Base-by-base conservation (phyloP, 2,888 invertebrate genomes). In the Caenorhabditis angaria region DNA sequence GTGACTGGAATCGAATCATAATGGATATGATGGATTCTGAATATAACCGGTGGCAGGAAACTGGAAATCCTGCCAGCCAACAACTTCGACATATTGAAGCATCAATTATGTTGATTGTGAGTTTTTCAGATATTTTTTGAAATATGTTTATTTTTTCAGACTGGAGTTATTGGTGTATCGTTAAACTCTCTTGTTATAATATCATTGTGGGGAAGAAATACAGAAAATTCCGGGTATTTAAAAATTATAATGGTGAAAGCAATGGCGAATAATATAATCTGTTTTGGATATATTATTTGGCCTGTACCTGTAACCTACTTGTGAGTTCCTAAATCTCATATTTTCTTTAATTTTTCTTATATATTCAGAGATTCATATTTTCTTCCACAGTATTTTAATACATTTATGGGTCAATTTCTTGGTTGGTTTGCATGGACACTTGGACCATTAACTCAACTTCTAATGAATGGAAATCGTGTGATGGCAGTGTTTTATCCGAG, bases 381-480 rank as follows among this genome's bases (percentile, higher is more conserved):
- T n/a, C 63, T 69, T 4, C 69, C 69, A 1, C 18, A 32, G 2
- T 64, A 47, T 10, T 69, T 64, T 27, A 69, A 69, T 48, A 50
- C 63, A 8, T 60, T 69, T 2, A 60, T 64, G 22, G 69, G 69
- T 10, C 69, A 64, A 27, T 51, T 69, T 12, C 51, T 69, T 28
- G 69, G 69, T 35, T 69, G 69, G 69, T 69, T 69, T 24, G 69
- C 69, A 2, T 69, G 69, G 69, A 64, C 57, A 22, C 24, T 50
- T 1, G 50, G 50, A 22, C 50, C 50, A 22, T 50, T 50, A 22
- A 50, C 50, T 18, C 50, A 50, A 22, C 10, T 50, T 4, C 24
- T 50, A 12, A 24, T 50, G 50, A 50, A 20, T 24, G 22, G 50
- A 8, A 50, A 24, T 50, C 22, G 50, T 6, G 24, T 24, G 6